Conservation (phyloP, 2,888 invertebrate species). For the Drosophila nigritarsus region DNA sequence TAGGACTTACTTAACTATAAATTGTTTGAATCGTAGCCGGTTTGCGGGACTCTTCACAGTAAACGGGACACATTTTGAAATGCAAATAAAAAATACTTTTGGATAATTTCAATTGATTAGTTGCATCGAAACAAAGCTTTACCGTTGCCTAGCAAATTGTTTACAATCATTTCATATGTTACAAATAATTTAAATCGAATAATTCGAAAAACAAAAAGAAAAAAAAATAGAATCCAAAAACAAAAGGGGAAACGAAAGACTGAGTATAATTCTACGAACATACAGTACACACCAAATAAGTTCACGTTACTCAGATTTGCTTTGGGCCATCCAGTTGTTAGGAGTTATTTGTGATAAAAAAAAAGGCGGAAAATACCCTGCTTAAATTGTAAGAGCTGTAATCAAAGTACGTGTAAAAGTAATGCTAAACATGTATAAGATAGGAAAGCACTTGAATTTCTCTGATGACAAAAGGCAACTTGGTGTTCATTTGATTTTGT, state of each 20-base stretch:
- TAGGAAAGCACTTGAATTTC: conserved; percentile 80
- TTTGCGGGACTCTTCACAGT: conserved; percentile 23
- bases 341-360: conserved; percentile 29
- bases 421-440: conserved; percentile 53
- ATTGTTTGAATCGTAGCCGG: conserved; percentile 38
- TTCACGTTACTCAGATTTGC: conserved; percentile 2
- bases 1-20: conserved; percentile 53
- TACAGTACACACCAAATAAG: conserved; percentile 19
- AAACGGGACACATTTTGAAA: conserved; percentile 31
- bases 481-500: conserved; percentile 65
- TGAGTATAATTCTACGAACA: conserved; percentile 9
- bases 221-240: neutral
- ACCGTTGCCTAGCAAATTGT: conserved; percentile 28
- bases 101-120: conserved; percentile 61
- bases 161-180: conserved; percentile 31
- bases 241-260: conserved; percentile 8
- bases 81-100: conserved; percentile 59
- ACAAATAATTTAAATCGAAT: conserved; percentile 36
- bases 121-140: conserved; percentile 23
- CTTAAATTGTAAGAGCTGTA: conserved; percentile 33
- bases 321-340: conserved; percentile 7
- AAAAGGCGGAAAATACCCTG: neutral
- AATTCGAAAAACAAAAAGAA: no score
- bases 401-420: conserved; percentile 30
- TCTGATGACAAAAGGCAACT: conserved; percentile 77